phyloP scores from a whole-genome alignment of 2,113 vertebrate species.

The Craseonycteris thonglongyai region DNA sequence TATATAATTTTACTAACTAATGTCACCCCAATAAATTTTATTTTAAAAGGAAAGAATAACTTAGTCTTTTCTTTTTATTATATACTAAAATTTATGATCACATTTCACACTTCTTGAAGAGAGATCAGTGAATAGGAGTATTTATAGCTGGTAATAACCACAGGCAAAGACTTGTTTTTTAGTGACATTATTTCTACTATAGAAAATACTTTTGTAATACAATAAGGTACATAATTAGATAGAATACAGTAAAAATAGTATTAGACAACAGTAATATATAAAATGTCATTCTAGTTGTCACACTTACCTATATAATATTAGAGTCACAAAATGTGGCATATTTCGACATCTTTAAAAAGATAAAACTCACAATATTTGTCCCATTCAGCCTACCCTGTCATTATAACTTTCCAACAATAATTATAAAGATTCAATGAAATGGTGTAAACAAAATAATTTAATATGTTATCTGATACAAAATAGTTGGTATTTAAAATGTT shows the following conservation, averaged over 20 bases:
- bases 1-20: too few species aligned
- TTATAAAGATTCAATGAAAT: neutral
- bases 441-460: neutral
- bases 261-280: neutral
- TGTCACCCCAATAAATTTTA: too few species aligned
- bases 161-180: neutral
- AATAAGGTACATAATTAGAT: neutral
- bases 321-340: neutral
- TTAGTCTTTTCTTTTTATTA: too few species aligned
- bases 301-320: too few species aligned
- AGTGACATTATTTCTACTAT: neutral
- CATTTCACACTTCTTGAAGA: neutral
- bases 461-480: neutral
- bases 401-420: neutral
- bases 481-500: neutral
- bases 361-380: neutral
- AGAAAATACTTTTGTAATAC: neutral
- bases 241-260: neutral
- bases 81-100: neutral
- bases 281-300: neutral
- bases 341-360: neutral
- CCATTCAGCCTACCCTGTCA: neutral
- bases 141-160: neutral
- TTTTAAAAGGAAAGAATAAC: too few species aligned
- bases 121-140: neutral